Conservation (phyloP, 2,888 invertebrate species). For the Melanchra persicariae region DNA sequence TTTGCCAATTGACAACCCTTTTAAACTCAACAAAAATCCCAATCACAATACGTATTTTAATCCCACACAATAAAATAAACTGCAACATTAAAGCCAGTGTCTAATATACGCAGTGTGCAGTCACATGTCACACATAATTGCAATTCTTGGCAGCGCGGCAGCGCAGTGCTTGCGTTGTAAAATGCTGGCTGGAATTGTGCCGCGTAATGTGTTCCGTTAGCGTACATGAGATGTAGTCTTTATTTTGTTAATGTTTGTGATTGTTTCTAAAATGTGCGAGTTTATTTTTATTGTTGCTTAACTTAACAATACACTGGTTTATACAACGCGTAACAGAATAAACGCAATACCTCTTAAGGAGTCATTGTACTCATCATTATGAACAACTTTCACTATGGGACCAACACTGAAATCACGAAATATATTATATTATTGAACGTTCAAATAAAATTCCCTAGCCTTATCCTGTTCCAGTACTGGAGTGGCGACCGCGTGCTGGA, state of each 20-base stretch:
- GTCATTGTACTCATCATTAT: no score
- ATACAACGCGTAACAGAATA: no score
- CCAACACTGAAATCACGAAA: no score
- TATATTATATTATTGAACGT: no score
- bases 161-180: slow-evolving; percentile 45
- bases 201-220: slow-evolving; percentile 37
- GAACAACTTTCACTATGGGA: no score
- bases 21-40: not conserved
- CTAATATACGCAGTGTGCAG: slow-evolving; percentile 46
- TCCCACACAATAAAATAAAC: slow-evolving; percentile 31
- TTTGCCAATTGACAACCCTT: no score
- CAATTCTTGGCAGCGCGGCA: slow-evolving; percentile 65
- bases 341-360: no score
- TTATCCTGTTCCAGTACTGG: no score
- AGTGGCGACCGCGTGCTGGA: no score
- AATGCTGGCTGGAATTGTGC: slow-evolving; percentile 51
- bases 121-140: slow-evolving; percentile 65
- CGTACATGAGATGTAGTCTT: slow-evolving; percentile 26
- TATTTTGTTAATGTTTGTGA: slow-evolving; percentile 15
- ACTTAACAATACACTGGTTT: no score
- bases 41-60: not conserved
- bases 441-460: no score
- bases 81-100: slow-evolving; percentile 30
- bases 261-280: not conserved
- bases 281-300: not conserved